A percentile compares a stretch with the other conserved stretches of the same genome.
Conservation (phyloP, 2,797 vertebrate genomes). For the Xiphophorus birchmanni region DNA sequence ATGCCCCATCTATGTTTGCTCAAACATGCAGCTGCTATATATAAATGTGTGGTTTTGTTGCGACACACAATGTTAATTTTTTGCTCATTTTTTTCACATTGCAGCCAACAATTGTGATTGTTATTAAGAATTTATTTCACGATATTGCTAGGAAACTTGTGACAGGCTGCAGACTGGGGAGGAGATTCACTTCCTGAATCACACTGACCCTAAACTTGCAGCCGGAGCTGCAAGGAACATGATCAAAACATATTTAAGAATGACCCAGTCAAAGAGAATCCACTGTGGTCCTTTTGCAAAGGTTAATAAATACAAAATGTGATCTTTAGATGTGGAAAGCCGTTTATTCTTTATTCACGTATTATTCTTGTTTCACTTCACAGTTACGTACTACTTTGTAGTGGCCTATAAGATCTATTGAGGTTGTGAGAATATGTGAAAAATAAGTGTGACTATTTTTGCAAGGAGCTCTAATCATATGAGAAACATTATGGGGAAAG, state of each 20-base stretch:
- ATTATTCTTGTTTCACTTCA: not conserved
- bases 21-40: not conserved
- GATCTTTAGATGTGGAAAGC: not conserved
- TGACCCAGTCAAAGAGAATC: not conserved
- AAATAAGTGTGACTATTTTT: not conserved
- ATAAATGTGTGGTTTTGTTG: not conserved
- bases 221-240: not conserved
- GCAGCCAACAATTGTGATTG: not conserved
- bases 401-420: not conserved
- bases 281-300: not conserved
- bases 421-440: not conserved
- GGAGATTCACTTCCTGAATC: not conserved
- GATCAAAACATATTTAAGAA: not conserved
- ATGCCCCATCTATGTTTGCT: constrained; percentile 3
- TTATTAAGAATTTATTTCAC: not conserved
- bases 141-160: not conserved
- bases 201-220: not conserved
- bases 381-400: no score
- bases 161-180: not conserved
- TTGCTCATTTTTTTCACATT: not conserved
- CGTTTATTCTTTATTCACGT: no score
- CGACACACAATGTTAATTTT: no score
- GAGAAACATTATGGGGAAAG: not conserved
- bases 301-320: not conserved
- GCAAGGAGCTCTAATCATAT: no score